Evolutionary conservation across 2,888 invertebrate species (phyloP).

Genomic region (Euzophera pinguis): DNA sequence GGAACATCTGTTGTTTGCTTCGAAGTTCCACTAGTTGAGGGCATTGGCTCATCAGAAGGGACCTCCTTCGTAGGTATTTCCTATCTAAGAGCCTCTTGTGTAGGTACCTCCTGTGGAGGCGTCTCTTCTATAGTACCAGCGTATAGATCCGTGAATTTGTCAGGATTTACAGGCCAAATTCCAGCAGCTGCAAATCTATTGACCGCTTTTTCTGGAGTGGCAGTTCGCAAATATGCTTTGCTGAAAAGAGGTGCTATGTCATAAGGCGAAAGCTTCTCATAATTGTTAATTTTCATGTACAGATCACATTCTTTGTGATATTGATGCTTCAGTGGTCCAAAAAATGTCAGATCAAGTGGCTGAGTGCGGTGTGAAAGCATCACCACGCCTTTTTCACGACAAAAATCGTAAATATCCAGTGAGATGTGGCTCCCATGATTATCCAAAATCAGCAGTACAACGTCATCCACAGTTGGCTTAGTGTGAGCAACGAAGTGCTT

Average conservation of each 20-base stretch:
- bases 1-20: neutral
- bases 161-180: constrained; percentile 21
- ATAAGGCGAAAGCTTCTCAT: constrained; percentile 26
- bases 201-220: constrained; percentile 17
- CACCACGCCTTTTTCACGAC: neutral
- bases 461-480: neutral
- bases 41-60: neutral
- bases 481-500: neutral
- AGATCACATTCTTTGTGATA: constrained; percentile 28
- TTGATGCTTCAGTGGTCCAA: constrained; percentile 25
- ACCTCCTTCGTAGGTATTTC: neutral
- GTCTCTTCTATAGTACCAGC: constrained; percentile 13
- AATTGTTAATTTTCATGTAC: constrained; percentile 25
- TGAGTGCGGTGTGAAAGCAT: constrained; percentile 29
- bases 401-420: neutral
- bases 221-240: constrained; percentile 22
- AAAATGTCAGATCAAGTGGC: constrained; percentile 27
- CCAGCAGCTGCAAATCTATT: constrained; percentile 21
- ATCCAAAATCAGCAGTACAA: neutral
- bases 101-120: neutral
- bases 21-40: neutral
- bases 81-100: neutral
- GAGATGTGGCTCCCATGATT: neutral
- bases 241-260: constrained; percentile 27
- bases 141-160: constrained; percentile 17